Conservation (phyloP, 2,888 invertebrate species). For the Asteroscopus sphinx region DNA sequence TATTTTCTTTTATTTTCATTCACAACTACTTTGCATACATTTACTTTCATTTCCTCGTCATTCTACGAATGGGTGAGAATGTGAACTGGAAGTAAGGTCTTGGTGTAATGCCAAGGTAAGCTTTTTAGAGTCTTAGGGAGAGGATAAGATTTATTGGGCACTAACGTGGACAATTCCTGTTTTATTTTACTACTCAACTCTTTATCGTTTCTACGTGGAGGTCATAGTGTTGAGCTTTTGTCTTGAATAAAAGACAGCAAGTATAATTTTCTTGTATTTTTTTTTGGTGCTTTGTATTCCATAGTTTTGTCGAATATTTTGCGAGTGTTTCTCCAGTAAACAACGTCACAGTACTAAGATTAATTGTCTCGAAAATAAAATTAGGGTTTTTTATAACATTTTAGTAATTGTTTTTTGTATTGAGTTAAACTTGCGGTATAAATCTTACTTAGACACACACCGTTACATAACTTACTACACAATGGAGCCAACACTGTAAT, state of each 20-base stretch:
- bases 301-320: too few relatives aligned
- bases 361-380: too few relatives aligned
- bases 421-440: too few relatives aligned
- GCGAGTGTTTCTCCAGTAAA: too few relatives aligned
- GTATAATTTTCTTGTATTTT: too few relatives aligned
- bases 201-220: conserved; percentile 25
- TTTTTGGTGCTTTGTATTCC: too few relatives aligned
- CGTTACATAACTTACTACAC: too few relatives aligned
- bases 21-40: conserved; percentile 32
- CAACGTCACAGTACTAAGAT: too few relatives aligned
- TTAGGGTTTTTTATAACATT: too few relatives aligned
- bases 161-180: conserved; percentile 45
- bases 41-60: conserved; percentile 16
- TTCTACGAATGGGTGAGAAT: background rate
- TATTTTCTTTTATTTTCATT: conserved; percentile 35
- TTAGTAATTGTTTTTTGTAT: too few relatives aligned
- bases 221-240: conserved; percentile 12
- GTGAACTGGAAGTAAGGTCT: background rate
- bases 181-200: conserved; percentile 43
- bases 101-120: conserved; percentile 18
- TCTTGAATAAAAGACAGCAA: background rate
- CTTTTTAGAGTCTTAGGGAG: conserved; percentile 29
- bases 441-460: too few relatives aligned
- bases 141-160: conserved; percentile 50
- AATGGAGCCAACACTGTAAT: too few relatives aligned